Evolutionary conservation across 2,888 invertebrate species (phyloP).

Genomic region (Corbicula japonica): DNA sequence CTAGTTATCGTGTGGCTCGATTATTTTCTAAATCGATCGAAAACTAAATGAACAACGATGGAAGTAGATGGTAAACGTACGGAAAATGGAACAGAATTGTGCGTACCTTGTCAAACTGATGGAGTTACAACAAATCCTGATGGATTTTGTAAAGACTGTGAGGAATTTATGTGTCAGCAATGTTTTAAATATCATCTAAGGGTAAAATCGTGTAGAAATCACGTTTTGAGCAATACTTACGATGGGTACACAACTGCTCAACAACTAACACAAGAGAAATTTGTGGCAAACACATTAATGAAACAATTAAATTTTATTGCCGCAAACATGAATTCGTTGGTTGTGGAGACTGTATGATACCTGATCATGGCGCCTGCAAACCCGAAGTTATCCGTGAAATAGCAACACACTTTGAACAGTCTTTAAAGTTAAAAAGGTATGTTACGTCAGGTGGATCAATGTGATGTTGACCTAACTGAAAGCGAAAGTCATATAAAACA

Average conservation of each 20-base stretch:
- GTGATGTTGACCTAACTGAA: neutral
- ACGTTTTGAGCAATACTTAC: neutral
- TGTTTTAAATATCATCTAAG: neutral
- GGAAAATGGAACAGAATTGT: too few species aligned
- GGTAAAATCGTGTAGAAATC: neutral
- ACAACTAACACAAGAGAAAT: neutral
- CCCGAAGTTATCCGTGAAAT: neutral
- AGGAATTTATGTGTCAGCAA: neutral
- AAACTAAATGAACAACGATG: too few species aligned
- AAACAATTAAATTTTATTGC: slow-evolving; percentile 2
- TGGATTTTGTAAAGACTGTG: neutral
- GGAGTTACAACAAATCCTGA: too few species aligned
- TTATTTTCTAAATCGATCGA: too few species aligned
- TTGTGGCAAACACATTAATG: neutral
- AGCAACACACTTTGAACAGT: neutral
- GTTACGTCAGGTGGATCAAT: neutral
- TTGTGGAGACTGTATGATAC: neutral
- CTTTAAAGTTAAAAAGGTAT: neutral
- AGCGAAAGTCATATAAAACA: neutral
- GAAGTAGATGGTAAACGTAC: too few species aligned
- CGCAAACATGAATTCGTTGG: neutral
- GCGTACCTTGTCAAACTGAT: too few species aligned
- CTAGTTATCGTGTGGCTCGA: too few species aligned
- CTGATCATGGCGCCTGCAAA: neutral
- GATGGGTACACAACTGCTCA: neutral